These are phyloP conservation scores for Chorisops tibialis DNA, from an alignment of 2,888 invertebrate genomes.

Conservation along the genomic window DNA sequence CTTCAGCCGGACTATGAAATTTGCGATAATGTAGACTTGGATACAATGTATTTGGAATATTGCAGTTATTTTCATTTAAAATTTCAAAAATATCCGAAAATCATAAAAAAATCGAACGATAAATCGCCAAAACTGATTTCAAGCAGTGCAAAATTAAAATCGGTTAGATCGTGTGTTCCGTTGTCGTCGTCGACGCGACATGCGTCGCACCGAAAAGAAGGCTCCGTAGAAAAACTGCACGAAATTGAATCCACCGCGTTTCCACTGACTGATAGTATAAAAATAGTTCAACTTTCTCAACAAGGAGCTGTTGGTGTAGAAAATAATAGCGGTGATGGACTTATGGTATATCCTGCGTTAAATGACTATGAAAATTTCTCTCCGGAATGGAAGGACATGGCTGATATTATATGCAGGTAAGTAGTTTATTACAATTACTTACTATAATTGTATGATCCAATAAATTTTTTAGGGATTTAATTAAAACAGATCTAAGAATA, in stretches of 20 bases:
- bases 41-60: slow-evolving; percentile 84
- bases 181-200: neutral
- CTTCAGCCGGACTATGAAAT: slow-evolving; percentile 63
- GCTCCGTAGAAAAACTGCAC: neutral
- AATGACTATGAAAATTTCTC: slow-evolving; percentile 46
- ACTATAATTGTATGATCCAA: slow-evolving; percentile 1
- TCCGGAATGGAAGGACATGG: slow-evolving; percentile 63
- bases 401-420: slow-evolving; percentile 57
- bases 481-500: slow-evolving; percentile 63
- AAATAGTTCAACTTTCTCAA: slow-evolving; percentile 30
- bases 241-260: neutral
- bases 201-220: neutral
- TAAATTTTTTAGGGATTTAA: slow-evolving; percentile 57
- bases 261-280: slow-evolving; percentile 27
- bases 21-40: slow-evolving; percentile 90
- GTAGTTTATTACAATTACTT: neutral
- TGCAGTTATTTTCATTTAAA: slow-evolving; percentile 80
- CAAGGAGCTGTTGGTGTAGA: slow-evolving; percentile 28
- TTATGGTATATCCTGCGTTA: slow-evolving; percentile 27
- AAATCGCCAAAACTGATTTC: neutral
- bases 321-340: neutral
- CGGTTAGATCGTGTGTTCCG: neutral
- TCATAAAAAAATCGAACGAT: slow-evolving; percentile 57
- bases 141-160: slow-evolving; percentile 17
- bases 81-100: slow-evolving; percentile 82